Percentiles rank a stretch among this genome's conserved stretches.
Conservation (phyloP, 2,888 invertebrate species). For the Harpalus rufipes region DNA sequence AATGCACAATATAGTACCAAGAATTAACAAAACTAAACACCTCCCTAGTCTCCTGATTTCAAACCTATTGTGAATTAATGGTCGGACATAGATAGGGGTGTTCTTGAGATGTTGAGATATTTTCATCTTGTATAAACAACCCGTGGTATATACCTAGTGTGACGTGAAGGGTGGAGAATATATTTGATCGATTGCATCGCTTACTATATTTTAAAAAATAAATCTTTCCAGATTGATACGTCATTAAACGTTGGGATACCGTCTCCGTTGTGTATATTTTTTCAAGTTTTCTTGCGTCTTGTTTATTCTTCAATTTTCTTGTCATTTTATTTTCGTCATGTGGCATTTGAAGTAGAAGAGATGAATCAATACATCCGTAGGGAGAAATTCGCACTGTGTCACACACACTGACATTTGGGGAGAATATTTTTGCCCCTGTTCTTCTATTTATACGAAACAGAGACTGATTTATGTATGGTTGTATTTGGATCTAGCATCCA, state of each 20-base stretch:
- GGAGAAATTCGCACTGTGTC: constrained; percentile 20
- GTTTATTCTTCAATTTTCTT: constrained; percentile 53
- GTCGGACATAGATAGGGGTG: too few relatives aligned
- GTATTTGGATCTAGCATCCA: too few relatives aligned
- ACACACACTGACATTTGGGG: constrained; percentile 23
- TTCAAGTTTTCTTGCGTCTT: constrained; percentile 21
- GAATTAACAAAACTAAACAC: too few relatives aligned
- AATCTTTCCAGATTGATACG: constrained; percentile 50
- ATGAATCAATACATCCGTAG: constrained; percentile 34
- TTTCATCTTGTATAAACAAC: too few relatives aligned
- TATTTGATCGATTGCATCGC: constrained; percentile 45
- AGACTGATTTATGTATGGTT: background rate
- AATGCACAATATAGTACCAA: too few relatives aligned
- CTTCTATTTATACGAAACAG: background rate
- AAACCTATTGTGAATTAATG: too few relatives aligned
- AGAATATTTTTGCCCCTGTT: background rate
- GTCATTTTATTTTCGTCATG: constrained; percentile 48
- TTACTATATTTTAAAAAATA: constrained; percentile 56
- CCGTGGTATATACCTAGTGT: constrained; percentile 39
- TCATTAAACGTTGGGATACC: constrained; percentile 47
- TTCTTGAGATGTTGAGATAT: too few relatives aligned
- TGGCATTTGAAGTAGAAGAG: constrained; percentile 33
- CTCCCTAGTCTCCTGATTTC: too few relatives aligned
- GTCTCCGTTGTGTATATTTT: constrained; percentile 38
- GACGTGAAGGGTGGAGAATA: constrained; percentile 24